Percentiles rank a stretch among this genome's conserved stretches.
phyloP scores from a whole-genome alignment of 37 sponge, comb jelly and placozoan genomes.

The Amphimedon queenslandica region DNA sequence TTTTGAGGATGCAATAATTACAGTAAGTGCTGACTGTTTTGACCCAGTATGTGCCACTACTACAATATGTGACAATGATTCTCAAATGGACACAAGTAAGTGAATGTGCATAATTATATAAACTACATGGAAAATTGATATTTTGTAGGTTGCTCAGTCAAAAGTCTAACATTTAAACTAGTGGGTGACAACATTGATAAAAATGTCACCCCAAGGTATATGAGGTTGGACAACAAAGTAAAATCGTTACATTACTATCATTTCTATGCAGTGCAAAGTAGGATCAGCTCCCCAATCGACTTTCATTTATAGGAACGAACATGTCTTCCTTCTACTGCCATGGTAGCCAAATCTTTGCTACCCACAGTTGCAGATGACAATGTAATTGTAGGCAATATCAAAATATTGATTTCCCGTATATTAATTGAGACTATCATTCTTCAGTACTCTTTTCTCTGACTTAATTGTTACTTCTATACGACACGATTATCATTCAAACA shows the following conservation, averaged over 20 bases:
- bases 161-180: background rate
- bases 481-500: background rate
- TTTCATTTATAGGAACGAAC: background rate
- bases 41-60: too few species aligned
- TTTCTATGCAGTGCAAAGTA: constrained; percentile 1
- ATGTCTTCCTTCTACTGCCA: background rate
- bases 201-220: constrained; percentile 4
- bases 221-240: constrained; percentile 2
- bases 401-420: background rate
- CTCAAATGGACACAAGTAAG: too few species aligned
- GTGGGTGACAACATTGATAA: constrained; percentile 11
- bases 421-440: background rate
- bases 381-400: constrained; percentile 1
- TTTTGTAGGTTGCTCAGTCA: background rate
- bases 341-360: background rate
- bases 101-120: too few species aligned
- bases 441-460: background rate
- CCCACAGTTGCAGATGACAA: background rate
- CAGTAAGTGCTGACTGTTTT: too few species aligned
- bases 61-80: too few species aligned
- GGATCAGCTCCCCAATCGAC: background rate
- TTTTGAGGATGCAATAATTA: too few species aligned
- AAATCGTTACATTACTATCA: constrained; percentile 4
- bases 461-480: background rate
- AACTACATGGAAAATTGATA: too few species aligned